Evolutionary conservation across 1,140 invertebrate genomes (phyloP).

Genomic region (Aphelinus atriplicis): DNA sequence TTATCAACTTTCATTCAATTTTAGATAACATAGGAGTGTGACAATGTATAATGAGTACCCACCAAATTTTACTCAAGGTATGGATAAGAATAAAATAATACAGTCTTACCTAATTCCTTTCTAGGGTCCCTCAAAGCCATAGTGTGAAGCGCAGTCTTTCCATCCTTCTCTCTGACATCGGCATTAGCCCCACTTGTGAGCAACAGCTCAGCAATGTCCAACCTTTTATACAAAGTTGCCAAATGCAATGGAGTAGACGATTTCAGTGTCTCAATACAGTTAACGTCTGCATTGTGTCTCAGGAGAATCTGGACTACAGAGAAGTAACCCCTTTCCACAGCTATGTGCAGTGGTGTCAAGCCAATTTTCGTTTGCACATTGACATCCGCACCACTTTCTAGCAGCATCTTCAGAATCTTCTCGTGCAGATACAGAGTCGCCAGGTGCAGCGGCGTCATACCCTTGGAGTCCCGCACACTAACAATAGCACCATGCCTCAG

Average conservation of each 20-base stretch:
- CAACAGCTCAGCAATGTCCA: neutral
- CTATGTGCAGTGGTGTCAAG: neutral
- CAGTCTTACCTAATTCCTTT: neutral
- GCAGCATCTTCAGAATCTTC: neutral
- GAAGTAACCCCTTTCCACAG: constrained; percentile 2
- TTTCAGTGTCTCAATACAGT: neutral
- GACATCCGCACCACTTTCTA: neutral
- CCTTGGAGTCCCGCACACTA: neutral
- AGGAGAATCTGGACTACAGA: neutral
- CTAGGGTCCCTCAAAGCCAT: neutral
- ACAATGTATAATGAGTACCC: too few relatives aligned
- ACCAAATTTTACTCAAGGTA: too few relatives aligned
- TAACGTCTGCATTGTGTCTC: neutral
- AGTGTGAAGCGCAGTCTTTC: constrained; percentile 10
- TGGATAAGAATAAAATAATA: neutral
- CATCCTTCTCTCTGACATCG: constrained; percentile 11
- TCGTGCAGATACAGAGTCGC: neutral
- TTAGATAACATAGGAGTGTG: too few relatives aligned
- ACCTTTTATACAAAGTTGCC: neutral
- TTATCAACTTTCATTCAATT: too few relatives aligned
- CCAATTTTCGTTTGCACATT: neutral
- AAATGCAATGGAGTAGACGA: constrained; percentile 3
- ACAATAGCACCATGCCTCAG: neutral
- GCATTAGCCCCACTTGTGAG: constrained; percentile 6
- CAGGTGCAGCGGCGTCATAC: neutral